These are phyloP conservation scores for Caenorhabditis sp. DNA, from an alignment of 2,888 invertebrate species.

Conservation along the genomic window DNA sequence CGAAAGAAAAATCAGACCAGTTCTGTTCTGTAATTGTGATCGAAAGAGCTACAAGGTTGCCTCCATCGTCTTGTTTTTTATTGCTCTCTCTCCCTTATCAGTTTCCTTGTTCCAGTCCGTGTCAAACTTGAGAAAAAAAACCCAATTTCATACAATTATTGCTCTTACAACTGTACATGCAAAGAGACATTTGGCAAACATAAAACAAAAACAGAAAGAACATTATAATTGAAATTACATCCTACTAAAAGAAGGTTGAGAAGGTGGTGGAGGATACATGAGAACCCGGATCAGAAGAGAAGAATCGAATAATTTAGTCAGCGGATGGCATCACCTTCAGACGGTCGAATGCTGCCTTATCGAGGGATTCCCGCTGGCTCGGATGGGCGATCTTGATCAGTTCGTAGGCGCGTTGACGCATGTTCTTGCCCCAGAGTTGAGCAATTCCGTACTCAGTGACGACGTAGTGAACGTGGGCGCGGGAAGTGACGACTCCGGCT, in stretches of 20 bases:
- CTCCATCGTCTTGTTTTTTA: constrained; percentile 50
- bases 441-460: constrained; percentile 96
- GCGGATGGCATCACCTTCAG: constrained; percentile 83
- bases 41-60: constrained; percentile 19
- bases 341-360: constrained; percentile 91
- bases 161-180: constrained; percentile 50
- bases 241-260: constrained; percentile 31
- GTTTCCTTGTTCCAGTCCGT: not conserved
- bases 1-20: not conserved
- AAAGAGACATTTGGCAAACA: constrained; percentile 17
- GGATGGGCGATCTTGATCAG: constrained; percentile 94
- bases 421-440: constrained; percentile 91
- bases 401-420: constrained; percentile 93
- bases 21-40: not conserved
- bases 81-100: constrained; percentile 43
- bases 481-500: constrained; percentile 94
- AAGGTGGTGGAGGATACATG: constrained; percentile 29
- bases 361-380: constrained; percentile 90
- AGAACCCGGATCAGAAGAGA: constrained; percentile 26
- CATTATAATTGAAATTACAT: constrained; percentile 38
- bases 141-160: constrained; percentile 56
- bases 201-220: constrained; percentile 23
- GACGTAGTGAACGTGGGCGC: constrained; percentile 94
- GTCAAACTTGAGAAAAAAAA: constrained; percentile 4
- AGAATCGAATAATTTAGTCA: constrained; percentile 53